phyloP scores from a whole-genome alignment of 1,140 invertebrate species.

The Paracyclopina nana region DNA sequence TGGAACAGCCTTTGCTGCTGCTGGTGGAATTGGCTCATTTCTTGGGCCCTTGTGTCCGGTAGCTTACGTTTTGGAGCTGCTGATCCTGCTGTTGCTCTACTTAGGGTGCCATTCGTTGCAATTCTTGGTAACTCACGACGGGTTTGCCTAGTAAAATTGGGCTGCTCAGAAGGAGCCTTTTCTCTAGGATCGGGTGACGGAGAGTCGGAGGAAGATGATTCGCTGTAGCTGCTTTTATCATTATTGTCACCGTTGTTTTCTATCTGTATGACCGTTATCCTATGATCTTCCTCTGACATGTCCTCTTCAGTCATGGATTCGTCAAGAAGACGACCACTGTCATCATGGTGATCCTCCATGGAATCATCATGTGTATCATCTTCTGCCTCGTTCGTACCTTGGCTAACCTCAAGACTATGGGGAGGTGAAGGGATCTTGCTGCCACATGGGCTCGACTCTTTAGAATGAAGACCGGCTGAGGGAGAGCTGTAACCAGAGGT shows the following conservation, averaged over 20 bases:
- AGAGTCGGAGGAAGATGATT: background rate
- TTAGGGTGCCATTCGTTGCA: constrained; percentile 7
- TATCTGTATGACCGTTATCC: background rate
- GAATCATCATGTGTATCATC: background rate
- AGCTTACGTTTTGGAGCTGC: background rate
- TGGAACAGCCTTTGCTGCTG: too few species aligned
- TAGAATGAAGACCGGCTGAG: constrained; percentile 1
- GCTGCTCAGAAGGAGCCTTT: too few species aligned
- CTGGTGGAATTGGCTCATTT: background rate
- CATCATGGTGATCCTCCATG: background rate
- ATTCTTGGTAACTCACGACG: constrained; percentile 10
- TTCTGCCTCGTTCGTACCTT: background rate
- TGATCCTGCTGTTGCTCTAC: background rate
- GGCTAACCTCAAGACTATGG: too few species aligned
- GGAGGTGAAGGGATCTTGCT: too few species aligned
- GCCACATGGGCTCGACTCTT: background rate
- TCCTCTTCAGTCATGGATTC: background rate
- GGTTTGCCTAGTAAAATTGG: too few species aligned
- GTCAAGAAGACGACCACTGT: background rate
- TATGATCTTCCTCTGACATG: background rate
- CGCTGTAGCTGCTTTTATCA: background rate
- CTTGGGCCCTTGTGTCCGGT: background rate
- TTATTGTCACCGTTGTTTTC: background rate
- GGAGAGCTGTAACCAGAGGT: constrained; percentile 13
- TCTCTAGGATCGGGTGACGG: background rate